Evolutionary conservation across 2,113 vertebrate species (phyloP), one percentile per base, ranked within the genome.

Genomic region (Drymodes brunneopygia): DNA sequence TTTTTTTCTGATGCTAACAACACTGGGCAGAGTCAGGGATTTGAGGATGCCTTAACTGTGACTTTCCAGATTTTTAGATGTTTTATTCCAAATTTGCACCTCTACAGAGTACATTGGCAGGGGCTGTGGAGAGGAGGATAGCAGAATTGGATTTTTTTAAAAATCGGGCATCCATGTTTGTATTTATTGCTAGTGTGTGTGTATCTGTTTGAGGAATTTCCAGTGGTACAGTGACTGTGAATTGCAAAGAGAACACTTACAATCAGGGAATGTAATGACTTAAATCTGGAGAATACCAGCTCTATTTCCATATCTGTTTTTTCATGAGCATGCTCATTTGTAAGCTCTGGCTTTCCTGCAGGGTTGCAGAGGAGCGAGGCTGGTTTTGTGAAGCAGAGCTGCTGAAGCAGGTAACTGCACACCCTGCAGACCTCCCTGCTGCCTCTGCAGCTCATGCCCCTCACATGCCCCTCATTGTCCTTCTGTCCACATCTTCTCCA

Each of bases 381-480:
- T 73, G 64, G 21, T 47, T 81, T 60, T 56, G 27, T n/a, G 35
- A 51, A 75, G 53, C 38, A 56, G 70, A 81, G 35, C 51, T 87
- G 28, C 64, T 6, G 20, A 58, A 38, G 56, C 53, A 74, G 57
- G 74, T 70, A 47, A 45, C 31, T 15, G 51, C 35, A 11, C 1
- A 18, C 3, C 27, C 44, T 18, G 3, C 18, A 82, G 35, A 47
- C 27, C 62, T 33, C 20, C 33, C 11, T 0, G 0, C 83, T 82
- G 47, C 31, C 31, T 60, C 58, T 57, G 40, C 35, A 27, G 14
- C 29, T 72, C 3, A 7, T 2, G 3, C 2, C 12, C 20, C 56
- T 65, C 28, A 28, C 8, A 2, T 10, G 23, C 5, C 35, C 40
- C 42, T 17, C 40, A 6, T 10, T 1, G 0, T 47, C n/a, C 61